These are phyloP conservation scores for Sebastes glaucus DNA, from an alignment of 2,797 vertebrate species.

Conservation along the genomic window DNA sequence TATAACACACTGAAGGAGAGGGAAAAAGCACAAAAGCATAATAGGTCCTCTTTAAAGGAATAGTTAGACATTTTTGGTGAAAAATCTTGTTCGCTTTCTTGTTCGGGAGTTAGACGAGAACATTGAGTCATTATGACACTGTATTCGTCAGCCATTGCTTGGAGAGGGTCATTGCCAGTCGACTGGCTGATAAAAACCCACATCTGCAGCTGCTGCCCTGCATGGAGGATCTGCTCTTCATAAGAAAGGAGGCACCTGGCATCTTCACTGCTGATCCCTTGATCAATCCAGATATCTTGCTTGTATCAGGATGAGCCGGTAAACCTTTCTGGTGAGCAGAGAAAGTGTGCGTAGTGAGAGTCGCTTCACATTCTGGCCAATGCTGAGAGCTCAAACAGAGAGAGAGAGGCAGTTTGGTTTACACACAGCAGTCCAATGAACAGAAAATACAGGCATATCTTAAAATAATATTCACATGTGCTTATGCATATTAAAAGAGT, in stretches of 20 bases:
- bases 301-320: not conserved
- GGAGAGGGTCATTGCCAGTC: not conserved
- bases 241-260: not conserved
- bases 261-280: not conserved
- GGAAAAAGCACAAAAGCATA: too few relatives aligned
- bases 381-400: not conserved
- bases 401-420: not conserved
- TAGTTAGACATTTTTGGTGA: not conserved
- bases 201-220: not conserved
- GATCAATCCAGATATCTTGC: not conserved
- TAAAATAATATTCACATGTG: not conserved
- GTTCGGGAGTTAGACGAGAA: not conserved
- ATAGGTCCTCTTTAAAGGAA: not conserved
- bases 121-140: not conserved
- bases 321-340: not conserved
- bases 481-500: not conserved
- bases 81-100: not conserved
- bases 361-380: not conserved
- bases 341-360: not conserved
- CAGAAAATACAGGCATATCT: not conserved
- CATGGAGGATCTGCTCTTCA: not conserved
- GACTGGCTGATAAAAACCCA: not conserved
- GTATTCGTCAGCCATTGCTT: not conserved
- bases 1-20: fast-evolving
- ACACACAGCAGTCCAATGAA: not conserved